Percentiles rank a stretch among this genome's conserved stretches.
Evolutionary conservation across 2,888 invertebrate genomes (phyloP).

Genomic region (Biston betularia): DNA sequence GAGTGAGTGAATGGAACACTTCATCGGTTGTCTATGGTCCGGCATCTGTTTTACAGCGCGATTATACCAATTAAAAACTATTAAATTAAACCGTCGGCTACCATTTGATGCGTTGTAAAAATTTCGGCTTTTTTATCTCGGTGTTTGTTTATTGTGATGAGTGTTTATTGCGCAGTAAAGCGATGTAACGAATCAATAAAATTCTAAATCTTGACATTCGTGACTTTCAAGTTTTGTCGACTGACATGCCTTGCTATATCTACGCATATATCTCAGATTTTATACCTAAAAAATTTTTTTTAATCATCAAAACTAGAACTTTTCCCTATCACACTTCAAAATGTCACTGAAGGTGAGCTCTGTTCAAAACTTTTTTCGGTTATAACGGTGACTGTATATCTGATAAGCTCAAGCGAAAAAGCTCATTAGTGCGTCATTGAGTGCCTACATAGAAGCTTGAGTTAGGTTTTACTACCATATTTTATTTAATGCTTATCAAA

Average conservation of each 20-base stretch:
- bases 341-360: too few relatives aligned
- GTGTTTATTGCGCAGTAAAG: slow-evolving; percentile 69
- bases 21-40: slow-evolving; percentile 71
- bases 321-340: background rate
- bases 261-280: background rate
- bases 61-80: slow-evolving; percentile 85
- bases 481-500: too few relatives aligned
- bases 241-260: background rate
- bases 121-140: slow-evolving; percentile 63
- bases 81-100: slow-evolving; percentile 80
- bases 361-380: too few relatives aligned
- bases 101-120: slow-evolving; percentile 78
- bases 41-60: slow-evolving; percentile 78
- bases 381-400: background rate
- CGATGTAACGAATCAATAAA: slow-evolving; percentile 63
- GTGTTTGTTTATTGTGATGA: slow-evolving; percentile 84
- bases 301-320: background rate
- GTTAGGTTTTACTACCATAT: too few relatives aligned
- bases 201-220: slow-evolving; percentile 47
- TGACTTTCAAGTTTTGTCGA: slow-evolving; percentile 34
- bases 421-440: background rate
- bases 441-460: background rate
- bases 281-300: background rate
- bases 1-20: slow-evolving; percentile 76
- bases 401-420: background rate